phyloP scores from a whole-genome alignment of 1,140 invertebrate genomes.

The Episyrphus balteatus region DNA sequence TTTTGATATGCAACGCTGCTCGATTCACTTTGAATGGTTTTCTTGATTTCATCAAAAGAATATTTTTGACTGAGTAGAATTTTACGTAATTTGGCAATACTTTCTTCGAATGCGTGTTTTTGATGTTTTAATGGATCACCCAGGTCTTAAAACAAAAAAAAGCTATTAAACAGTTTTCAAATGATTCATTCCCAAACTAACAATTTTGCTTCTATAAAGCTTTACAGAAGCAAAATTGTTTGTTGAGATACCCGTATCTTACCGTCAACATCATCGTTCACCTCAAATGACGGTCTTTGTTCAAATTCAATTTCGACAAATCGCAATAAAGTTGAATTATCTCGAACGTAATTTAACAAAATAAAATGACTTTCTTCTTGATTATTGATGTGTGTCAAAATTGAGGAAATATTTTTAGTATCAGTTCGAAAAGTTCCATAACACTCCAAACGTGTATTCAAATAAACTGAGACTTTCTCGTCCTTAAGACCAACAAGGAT shows the following conservation, averaged over 20 bases:
- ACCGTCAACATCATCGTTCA: conserved; percentile 1
- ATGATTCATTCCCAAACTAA: not conserved
- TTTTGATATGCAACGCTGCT: conserved; percentile 6
- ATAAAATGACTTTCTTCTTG: conserved; percentile 19
- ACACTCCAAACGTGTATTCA: conserved; percentile 22
- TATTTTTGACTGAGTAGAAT: conserved; percentile 15
- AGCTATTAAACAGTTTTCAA: not conserved
- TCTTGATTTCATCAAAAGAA: conserved; percentile 11
- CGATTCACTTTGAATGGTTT: conserved; percentile 1
- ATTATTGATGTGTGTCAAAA: conserved; percentile 14
- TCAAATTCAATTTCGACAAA: conserved; percentile 17
- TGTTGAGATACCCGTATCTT: conserved; percentile 10
- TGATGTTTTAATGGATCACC: conserved; percentile 14
- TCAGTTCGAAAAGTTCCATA: conserved; percentile 18
- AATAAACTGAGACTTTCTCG: conserved; percentile 21
- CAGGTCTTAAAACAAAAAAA: not conserved
- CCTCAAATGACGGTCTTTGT: not conserved
- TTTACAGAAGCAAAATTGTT: not conserved
- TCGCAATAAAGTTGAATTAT: conserved; percentile 12
- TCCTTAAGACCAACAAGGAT: conserved; percentile 15
- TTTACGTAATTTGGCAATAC: conserved; percentile 17
- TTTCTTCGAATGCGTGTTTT: conserved; percentile 23
- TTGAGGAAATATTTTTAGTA: conserved; percentile 8
- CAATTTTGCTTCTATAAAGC: too few species aligned
- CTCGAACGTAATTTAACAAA: conserved; percentile 12